Base-by-base conservation (phyloP, 1,140 invertebrate genomes). In the Gonioctena quinquepunctata region DNA sequence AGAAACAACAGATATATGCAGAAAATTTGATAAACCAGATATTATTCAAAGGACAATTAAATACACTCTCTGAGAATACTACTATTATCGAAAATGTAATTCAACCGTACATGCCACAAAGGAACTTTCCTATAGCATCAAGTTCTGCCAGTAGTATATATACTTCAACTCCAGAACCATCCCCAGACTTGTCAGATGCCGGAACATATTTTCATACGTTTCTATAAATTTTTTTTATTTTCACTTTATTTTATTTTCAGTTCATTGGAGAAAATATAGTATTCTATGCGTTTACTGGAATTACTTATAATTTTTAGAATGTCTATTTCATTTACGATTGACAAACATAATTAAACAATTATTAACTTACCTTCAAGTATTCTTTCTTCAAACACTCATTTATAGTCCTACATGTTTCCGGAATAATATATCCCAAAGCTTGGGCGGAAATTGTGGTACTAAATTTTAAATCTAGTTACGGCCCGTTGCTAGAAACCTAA, bases 381-480 rank as follows among this genome's bases (percentile, higher is more conserved):
- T 22, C 16, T 54, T 54, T 13, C 50, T 54, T 18, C 11, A 54
- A 22, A 54, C 16, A 7, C 11, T 54, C 21, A 22, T 54, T 13
- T 42, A 42, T 42, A 13, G 33, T 42, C 33, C 11, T 42, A 13
- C 54, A 71, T 56, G 66, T 71, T 27, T 68, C 66, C 6, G 65
- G 50, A 19, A 71, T 71, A 68, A 71, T 68, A 23, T 63, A 28
- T 19, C 59, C 8, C 25, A 71, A 42, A 42, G 33, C 33, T 42
- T 42, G 11, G 33, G 33, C 33, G 33, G 0, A 42, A 42, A 71
- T 71, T 71, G 16, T 48, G 28, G 70, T 66, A 59, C 50, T 60
- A 60, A 61, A 70, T 66, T 70, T 70, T 11, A 70, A 59, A 57
- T 71, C 56, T 68, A 62, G 6, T 42, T 60, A 54, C 69, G 64